Evolutionary conservation across 2,888 invertebrate genomes (phyloP).

Genomic region (Rhorus exstirpatorius): DNA sequence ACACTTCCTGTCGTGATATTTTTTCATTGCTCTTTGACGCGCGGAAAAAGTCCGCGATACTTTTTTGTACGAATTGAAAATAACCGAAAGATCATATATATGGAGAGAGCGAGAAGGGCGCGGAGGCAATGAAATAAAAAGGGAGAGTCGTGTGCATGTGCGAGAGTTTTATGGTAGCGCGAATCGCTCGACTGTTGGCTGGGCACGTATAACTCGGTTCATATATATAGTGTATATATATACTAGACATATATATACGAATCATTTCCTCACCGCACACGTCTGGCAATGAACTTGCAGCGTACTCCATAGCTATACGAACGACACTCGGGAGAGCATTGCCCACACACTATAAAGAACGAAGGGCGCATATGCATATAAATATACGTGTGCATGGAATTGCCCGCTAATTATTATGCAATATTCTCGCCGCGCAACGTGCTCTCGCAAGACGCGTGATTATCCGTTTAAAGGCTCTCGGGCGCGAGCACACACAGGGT

Average conservation of each 20-base stretch:
- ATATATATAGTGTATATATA: too few relatives aligned
- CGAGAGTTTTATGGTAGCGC: slow-evolving; percentile 70
- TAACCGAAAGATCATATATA: background rate
- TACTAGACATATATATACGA: slow-evolving; percentile 61
- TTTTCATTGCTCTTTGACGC: background rate
- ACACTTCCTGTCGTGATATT: background rate
- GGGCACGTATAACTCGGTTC: slow-evolving; percentile 73
- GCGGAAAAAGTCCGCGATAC: background rate
- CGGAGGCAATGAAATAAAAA: slow-evolving; percentile 47
- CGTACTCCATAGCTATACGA: slow-evolving; percentile 40
- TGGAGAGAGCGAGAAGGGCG: slow-evolving; percentile 36
- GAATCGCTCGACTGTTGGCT: slow-evolving; percentile 73
- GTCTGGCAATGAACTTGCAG: slow-evolving; percentile 81
- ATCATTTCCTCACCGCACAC: slow-evolving; percentile 74
- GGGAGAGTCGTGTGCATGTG: slow-evolving; percentile 55
- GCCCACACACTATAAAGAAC: slow-evolving; percentile 15
- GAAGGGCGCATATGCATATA: slow-evolving; percentile 17
- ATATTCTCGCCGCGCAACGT: slow-evolving; percentile 75
- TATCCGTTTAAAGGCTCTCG: slow-evolving; percentile 77
- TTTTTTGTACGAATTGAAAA: slow-evolving; percentile 16
- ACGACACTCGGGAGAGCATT: slow-evolving; percentile 45
- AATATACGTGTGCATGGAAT: slow-evolving; percentile 36
- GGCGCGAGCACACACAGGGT: slow-evolving; percentile 54
- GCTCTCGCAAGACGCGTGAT: slow-evolving; percentile 76
- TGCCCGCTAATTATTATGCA: slow-evolving; percentile 81